Conservation (phyloP, 2,888 invertebrate species). For the Platycheirus albimanus region DNA sequence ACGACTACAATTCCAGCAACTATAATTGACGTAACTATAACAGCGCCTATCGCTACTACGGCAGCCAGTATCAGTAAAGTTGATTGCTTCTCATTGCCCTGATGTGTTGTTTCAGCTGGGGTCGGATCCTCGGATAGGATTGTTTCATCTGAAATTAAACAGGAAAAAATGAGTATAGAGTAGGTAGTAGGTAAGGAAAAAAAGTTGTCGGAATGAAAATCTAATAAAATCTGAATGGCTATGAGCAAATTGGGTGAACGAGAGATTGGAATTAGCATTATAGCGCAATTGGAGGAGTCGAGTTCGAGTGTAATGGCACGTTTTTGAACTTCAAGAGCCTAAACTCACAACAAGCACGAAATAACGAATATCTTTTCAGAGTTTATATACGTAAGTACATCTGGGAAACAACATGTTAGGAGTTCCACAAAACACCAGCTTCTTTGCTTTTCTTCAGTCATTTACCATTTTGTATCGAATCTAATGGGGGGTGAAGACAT, state of each 20-base stretch:
- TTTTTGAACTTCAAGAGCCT: constrained; percentile 42
- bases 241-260: constrained; percentile 65
- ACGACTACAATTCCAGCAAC: constrained; percentile 83
- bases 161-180: constrained; percentile 33
- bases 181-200: no score
- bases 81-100: constrained; percentile 82
- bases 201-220: constrained; percentile 54
- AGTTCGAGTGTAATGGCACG: constrained; percentile 56
- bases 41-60: constrained; percentile 82
- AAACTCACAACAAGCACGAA: constrained; percentile 40
- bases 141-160: constrained; percentile 80
- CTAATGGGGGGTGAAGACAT: constrained; percentile 70
- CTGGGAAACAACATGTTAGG: constrained; percentile 24
- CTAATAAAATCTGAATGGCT: constrained; percentile 72
- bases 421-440: constrained; percentile 38
- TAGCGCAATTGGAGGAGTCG: constrained; percentile 49
- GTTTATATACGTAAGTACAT: constrained; percentile 55
- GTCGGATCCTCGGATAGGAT: constrained; percentile 83
- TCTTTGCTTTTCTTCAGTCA: constrained; percentile 43
- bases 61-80: constrained; percentile 82
- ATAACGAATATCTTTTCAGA: constrained; percentile 32
- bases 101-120: constrained; percentile 83
- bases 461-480: constrained; percentile 59
- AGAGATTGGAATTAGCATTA: constrained; percentile 68
- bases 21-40: constrained; percentile 83